Percentiles rank a stretch among this genome's conserved stretches.
These are phyloP conservation scores for Cerastis leucographa DNA, from an alignment of 2,888 invertebrate species.

Conservation along the genomic window DNA sequence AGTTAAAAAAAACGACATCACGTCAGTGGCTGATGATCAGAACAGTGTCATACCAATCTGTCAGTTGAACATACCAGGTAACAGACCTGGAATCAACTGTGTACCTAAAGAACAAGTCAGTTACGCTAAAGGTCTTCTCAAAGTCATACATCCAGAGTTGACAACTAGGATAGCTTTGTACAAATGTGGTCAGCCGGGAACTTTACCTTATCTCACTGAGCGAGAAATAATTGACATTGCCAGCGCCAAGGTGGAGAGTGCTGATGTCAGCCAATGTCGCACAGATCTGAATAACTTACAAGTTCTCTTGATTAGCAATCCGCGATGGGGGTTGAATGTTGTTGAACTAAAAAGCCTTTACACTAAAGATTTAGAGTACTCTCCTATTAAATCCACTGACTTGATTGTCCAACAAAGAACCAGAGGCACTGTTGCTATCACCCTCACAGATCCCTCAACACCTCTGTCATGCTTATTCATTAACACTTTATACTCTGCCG, in stretches of 20 bases:
- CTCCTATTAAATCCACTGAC: constrained; percentile 83
- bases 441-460: constrained; percentile 90
- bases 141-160: constrained; percentile 92
- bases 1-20: constrained; percentile 91
- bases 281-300: constrained; percentile 92
- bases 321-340: constrained; percentile 93
- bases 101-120: constrained; percentile 91
- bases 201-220: constrained; percentile 91
- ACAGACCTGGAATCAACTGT: constrained; percentile 92
- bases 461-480: constrained; percentile 92
- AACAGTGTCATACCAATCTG: constrained; percentile 91
- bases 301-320: constrained; percentile 93
- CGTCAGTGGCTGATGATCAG: constrained; percentile 88
- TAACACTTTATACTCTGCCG: constrained; percentile 90
- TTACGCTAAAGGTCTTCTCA: constrained; percentile 92
- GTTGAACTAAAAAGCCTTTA: constrained; percentile 85
- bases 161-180: constrained; percentile 90
- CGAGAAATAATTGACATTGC: constrained; percentile 91
- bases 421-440: constrained; percentile 90
- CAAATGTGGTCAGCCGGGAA: constrained; percentile 89
- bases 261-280: constrained; percentile 86
- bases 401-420: constrained; percentile 88
- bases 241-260: constrained; percentile 77
- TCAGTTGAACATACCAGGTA: constrained; percentile 86
- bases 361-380: constrained; percentile 81